These are phyloP conservation scores for Pitangus sulphuratus DNA, from an alignment of 2,797 vertebrate species.

Conservation along the genomic window DNA sequence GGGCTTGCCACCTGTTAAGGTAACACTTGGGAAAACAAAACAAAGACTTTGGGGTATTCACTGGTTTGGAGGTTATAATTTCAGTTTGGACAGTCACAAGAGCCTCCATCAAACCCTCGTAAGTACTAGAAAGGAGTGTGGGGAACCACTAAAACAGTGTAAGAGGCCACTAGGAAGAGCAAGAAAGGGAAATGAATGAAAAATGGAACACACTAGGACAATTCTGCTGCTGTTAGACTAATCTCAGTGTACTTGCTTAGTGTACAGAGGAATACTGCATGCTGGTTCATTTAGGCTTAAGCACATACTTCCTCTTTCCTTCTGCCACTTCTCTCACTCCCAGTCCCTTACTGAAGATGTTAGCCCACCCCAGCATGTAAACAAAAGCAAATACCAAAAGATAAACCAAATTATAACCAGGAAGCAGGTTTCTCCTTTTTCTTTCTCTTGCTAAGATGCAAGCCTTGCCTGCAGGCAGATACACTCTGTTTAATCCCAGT, in stretches of 20 bases:
- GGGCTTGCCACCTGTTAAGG: not conserved
- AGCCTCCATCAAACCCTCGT: not conserved
- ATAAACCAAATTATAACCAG: slow-evolving; percentile 1
- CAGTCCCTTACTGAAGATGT: not conserved
- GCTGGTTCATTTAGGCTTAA: not conserved
- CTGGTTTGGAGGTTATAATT: slow-evolving; percentile 27
- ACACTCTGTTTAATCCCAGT: not conserved
- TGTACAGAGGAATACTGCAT: not conserved
- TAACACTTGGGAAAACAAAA: slow-evolving; percentile 37
- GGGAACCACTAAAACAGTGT: not conserved
- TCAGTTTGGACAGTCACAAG: slow-evolving; percentile 81
- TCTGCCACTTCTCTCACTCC: not conserved
- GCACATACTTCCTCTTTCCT: not conserved
- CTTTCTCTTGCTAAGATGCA: not conserved
- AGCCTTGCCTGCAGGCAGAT: not conserved
- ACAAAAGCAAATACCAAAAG: slow-evolving; percentile 39
- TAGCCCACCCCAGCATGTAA: not conserved
- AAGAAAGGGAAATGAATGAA: not conserved
- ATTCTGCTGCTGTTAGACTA: not conserved
- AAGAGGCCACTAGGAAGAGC: not conserved
- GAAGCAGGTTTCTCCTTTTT: not conserved
- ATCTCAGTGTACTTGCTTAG: not conserved
- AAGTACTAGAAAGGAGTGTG: not conserved
- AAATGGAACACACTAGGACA: not conserved
- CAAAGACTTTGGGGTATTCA: not conserved